These are phyloP conservation scores for Andricus grossulariae DNA, from an alignment of 1,140 invertebrate species.

Conservation along the genomic window DNA sequence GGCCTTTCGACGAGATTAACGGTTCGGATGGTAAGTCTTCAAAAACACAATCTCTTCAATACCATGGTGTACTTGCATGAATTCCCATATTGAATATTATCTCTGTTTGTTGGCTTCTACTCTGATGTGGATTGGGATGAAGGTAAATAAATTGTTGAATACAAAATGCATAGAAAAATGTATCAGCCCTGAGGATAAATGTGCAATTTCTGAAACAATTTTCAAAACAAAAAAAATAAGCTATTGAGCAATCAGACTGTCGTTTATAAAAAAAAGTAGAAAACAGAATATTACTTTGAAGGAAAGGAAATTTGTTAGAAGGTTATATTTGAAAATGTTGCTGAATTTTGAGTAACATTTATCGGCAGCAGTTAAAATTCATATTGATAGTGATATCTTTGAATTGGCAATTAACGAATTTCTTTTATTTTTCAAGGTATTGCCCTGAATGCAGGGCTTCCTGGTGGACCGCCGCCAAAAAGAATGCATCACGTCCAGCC, in stretches of 20 bases:
- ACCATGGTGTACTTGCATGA: slow-evolving; percentile 19
- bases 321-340: no score
- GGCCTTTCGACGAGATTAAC: slow-evolving; percentile 91
- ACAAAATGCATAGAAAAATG: no score
- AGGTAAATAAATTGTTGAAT: slow-evolving; percentile 68
- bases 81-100: slow-evolving; percentile 60
- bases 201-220: no score
- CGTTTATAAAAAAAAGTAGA: no score
- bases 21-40: slow-evolving; percentile 88
- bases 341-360: no score
- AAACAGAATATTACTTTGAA: no score
- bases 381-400: no score
- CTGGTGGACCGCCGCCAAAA: slow-evolving; percentile 83
- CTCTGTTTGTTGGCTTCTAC: slow-evolving; percentile 77
- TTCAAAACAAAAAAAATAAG: no score
- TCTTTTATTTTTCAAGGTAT: slow-evolving; percentile 59
- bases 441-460: slow-evolving; percentile 70
- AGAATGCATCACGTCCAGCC: slow-evolving; percentile 79
- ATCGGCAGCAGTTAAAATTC: no score
- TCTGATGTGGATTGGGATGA: slow-evolving; percentile 81
- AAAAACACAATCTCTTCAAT: slow-evolving; percentile 29
- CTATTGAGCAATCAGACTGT: no score
- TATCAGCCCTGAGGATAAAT: no score
- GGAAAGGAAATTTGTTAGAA: no score
- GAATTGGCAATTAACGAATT: neutral